These are phyloP conservation scores for Lissocephala sabroskyi DNA, from an alignment of 2,888 invertebrate genomes.

Conservation along the genomic window DNA sequence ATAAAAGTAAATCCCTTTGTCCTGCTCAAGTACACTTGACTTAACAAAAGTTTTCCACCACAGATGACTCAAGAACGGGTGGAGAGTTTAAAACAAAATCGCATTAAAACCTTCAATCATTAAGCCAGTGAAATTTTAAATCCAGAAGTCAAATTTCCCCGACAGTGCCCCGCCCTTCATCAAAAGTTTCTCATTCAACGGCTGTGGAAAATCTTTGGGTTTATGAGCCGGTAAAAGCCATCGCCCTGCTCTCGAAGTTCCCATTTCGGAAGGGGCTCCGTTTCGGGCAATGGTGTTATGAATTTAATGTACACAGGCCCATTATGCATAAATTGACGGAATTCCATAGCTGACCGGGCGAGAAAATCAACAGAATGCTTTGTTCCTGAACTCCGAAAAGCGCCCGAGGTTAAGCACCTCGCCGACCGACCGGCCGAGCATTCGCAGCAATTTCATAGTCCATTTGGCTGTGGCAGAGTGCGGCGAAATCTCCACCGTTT, in stretches of 20 bases:
- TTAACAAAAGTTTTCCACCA: too few relatives aligned
- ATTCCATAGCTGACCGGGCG: slow-evolving; percentile 32
- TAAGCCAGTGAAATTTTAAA: too few relatives aligned
- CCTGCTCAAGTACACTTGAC: too few relatives aligned
- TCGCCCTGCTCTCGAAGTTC: neutral
- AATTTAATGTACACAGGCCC: slow-evolving; percentile 56
- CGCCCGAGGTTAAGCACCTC: slow-evolving; percentile 44
- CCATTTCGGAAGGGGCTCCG: neutral
- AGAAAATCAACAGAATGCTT: slow-evolving; percentile 41
- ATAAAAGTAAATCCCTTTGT: too few relatives aligned
- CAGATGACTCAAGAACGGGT: too few relatives aligned
- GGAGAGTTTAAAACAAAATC: too few relatives aligned
- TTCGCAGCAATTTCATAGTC: slow-evolving; percentile 52
- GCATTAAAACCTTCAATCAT: too few relatives aligned
- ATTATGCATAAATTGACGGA: slow-evolving; percentile 67
- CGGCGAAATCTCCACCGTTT: slow-evolving; percentile 21
- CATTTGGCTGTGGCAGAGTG: slow-evolving; percentile 53
- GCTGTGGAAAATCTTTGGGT: slow-evolving; percentile 64
- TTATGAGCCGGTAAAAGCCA: slow-evolving; percentile 61
- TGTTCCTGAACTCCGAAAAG: slow-evolving; percentile 39
- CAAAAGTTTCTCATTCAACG: slow-evolving; percentile 59
- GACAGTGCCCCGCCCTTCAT: slow-evolving; percentile 50
- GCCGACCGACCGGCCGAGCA: slow-evolving; percentile 15
- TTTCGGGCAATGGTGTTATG: slow-evolving; percentile 39
- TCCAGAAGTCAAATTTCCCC: too few relatives aligned